A percentile compares a stretch with the other conserved stretches of the same genome.
phyloP scores from a whole-genome alignment of 2,797 vertebrate genomes.

The Agapornis canus region DNA sequence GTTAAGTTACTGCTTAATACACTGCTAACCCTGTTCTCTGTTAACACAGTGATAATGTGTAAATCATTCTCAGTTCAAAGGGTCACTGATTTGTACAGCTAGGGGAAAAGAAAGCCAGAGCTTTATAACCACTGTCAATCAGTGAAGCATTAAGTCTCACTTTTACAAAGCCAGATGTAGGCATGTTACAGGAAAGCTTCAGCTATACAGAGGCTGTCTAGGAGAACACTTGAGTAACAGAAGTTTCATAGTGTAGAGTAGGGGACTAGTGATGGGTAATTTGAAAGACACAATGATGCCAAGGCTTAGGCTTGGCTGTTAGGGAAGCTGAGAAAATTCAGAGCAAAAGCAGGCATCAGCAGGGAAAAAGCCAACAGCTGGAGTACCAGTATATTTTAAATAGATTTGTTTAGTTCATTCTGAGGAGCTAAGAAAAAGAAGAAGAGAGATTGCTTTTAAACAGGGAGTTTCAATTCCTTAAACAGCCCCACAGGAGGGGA shows the following conservation, averaged over 20 bases:
- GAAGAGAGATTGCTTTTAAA: background rate
- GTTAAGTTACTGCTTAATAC: background rate
- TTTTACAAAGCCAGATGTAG: background rate
- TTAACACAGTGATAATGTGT: background rate
- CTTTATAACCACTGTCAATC: background rate
- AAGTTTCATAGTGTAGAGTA: background rate
- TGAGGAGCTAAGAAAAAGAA: background rate
- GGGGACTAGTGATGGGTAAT: background rate
- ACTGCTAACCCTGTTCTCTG: slow-evolving; percentile 7
- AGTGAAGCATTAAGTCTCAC: background rate
- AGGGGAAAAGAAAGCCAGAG: background rate
- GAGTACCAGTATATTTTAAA: background rate
- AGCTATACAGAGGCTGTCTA: background rate
- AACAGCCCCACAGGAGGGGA: background rate
- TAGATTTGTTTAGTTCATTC: background rate
- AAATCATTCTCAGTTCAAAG: slow-evolving; percentile 2
- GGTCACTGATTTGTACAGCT: background rate
- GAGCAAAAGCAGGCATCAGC: background rate
- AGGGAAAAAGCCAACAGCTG: background rate
- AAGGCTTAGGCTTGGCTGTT: background rate
- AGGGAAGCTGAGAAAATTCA: background rate
- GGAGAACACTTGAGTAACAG: background rate
- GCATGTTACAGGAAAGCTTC: background rate
- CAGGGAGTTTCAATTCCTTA: background rate
- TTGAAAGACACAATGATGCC: background rate